Evolutionary conservation across 2,888 invertebrate genomes (phyloP), one percentile per base, ranked within the genome.

Genomic region (Seira musarum): DNA sequence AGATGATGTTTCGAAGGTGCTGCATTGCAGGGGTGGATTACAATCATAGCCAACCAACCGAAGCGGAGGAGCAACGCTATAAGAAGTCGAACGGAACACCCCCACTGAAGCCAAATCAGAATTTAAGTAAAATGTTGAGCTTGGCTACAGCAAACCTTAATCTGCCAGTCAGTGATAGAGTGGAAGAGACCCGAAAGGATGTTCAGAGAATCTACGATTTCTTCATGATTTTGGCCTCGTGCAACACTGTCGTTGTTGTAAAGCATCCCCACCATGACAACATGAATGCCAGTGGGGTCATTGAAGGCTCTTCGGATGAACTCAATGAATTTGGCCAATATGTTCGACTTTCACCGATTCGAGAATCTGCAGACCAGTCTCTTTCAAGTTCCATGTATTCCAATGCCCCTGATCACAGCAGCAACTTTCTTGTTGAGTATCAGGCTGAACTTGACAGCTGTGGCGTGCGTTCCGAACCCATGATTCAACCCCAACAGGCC

Each of bases 171-270:
- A 69, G 61, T n/a, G 70, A 70, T 19, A 53, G 68, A 15, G 30
- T 69, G 2, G 79, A 79, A 40, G 79, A 80, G 19, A 64, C 74
- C 25, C 15, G 30, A 17, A 46, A n/a, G 49, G 80, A 80, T 25
- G 25, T 80, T 1, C 80, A 80, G 17, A 63, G 66, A 25, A 57
- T 80, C 2, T 70, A 80, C 24, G 96, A 96, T 88, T 98, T 99
- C 89, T 93, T 99, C 84, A 89, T 98, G 81, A 92, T 97, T 24
- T 90, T 99, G 89, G 95, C 98, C 17, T 92, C 98, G 81, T 99
- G 99, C 89, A 99, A 99, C 90, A 98, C 98, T 0, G 98, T 99
- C 6, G 95, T 98, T 72, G 98, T 98, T 70, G 95, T 96, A 85
- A 92, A 93, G 68, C 94, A 94, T 88, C 96, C 97, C 6, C 93